Evolutionary conservation across 2,797 vertebrate genomes (phyloP).

Genomic region (Synaphobranchus kaupii): DNA sequence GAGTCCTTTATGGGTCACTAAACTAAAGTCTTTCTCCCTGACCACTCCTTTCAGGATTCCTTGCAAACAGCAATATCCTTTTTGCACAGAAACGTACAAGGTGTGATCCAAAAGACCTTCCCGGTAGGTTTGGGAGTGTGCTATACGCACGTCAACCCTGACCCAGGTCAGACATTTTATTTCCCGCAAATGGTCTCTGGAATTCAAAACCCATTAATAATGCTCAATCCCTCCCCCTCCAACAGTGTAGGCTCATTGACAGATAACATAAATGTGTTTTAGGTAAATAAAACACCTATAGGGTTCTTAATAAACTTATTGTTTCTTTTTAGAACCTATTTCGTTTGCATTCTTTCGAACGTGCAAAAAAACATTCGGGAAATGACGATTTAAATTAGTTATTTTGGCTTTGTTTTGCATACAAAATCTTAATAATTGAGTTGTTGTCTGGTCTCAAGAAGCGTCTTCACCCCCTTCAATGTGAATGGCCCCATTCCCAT

Average conservation of each 20-base stretch:
- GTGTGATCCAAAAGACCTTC: neutral
- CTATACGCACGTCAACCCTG: neutral
- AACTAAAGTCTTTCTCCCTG: neutral
- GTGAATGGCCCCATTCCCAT: neutral
- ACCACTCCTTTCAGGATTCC: slow-evolving; percentile 6
- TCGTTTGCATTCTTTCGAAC: neutral
- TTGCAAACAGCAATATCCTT: neutral
- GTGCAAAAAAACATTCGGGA: neutral
- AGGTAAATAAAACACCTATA: neutral
- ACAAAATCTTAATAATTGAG: neutral
- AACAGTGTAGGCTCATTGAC: neutral
- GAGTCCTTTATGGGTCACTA: neutral
- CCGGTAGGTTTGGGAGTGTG: neutral
- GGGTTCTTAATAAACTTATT: neutral
- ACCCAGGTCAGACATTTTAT: neutral
- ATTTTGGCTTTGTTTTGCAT: neutral
- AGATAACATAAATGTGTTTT: neutral
- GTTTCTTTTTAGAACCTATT: neutral
- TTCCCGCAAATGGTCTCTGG: neutral
- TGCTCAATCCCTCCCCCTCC: neutral
- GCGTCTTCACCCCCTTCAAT: neutral
- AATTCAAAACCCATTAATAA: neutral
- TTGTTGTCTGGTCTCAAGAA: neutral
- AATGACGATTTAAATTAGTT: neutral
- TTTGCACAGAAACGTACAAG: neutral